Base-by-base conservation (phyloP, 2,888 invertebrate genomes). In the Cyclophora albipunctata region DNA sequence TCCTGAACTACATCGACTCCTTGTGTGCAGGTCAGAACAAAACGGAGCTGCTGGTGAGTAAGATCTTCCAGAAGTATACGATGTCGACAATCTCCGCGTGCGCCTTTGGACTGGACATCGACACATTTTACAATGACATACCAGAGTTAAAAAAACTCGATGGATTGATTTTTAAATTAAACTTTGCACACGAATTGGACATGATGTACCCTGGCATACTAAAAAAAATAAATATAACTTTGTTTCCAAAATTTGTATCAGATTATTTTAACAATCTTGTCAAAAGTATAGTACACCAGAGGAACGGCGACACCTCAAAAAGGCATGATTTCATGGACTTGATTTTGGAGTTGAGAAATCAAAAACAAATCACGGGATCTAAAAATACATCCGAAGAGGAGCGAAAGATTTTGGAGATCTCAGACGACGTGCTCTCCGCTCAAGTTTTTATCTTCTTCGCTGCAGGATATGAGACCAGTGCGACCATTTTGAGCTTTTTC, bases 401-500 rank as follows among this genome's bases (percentile, higher is more conserved):
- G 40, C 48, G 57, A 2, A 33, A 52, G 2, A 34, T 48, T 3
- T 5, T 75, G 34, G 69, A 73, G 52, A 53, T 81, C 4, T 72
- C 73, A 3, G 73, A 81, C 0, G 64, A 60, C 4, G 46, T 79
- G 0, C 75, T 84, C 5, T 69, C 74, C 4, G 78, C 84, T 0
- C 84, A 88, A 59, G 77, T 78, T 3, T 79, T 83, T 55, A 65
- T 84, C 33, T 84, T 89, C 57, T 86, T 81, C 49, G 64, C 67
- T 2, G 89, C 77, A 4, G 89, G 89, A 0, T 89, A 80, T 53
- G 88, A 88, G 53, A 86, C 87, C 0, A 81, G 78, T 41, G 79
- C 87, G 0, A 77, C 81, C 0, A 77, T 81, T 0, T 68, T 85
- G 58, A 53, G 74, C 1, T 83, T 75, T 47, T 56, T 76, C 37